Conservation (phyloP, 2,113 vertebrate species). For the Barnardius zonarius region DNA sequence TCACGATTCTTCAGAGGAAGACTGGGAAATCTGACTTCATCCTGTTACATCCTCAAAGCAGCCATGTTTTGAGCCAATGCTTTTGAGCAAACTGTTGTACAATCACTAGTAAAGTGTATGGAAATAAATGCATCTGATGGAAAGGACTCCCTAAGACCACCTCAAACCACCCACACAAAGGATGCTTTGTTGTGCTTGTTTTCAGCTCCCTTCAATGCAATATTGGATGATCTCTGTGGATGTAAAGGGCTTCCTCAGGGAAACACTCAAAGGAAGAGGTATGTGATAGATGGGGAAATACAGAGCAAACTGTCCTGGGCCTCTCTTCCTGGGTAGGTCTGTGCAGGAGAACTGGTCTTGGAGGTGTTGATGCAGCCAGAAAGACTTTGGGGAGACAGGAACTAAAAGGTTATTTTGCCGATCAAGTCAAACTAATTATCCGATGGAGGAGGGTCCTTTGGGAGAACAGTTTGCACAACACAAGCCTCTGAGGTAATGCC, state of each 20-base stretch:
- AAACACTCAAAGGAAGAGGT: neutral
- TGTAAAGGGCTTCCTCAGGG: neutral
- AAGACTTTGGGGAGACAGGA: neutral
- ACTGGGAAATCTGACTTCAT: too few relatives aligned
- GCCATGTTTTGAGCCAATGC: neutral
- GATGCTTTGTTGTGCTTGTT: neutral
- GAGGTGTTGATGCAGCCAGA: neutral
- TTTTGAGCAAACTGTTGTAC: neutral
- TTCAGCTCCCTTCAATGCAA: too few relatives aligned
- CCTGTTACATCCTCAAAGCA: neutral
- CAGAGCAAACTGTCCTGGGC: neutral
- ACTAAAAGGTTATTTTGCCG: too few relatives aligned
- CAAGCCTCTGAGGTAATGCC: too few relatives aligned
- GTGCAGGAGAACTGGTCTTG: neutral
- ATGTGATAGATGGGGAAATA: neutral
- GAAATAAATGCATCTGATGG: neutral
- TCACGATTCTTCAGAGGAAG: too few relatives aligned
- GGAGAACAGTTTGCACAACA: too few relatives aligned
- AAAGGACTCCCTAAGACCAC: neutral
- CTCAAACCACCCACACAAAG: neutral
- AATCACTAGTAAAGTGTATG: fast-evolving
- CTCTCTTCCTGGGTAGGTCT: too few relatives aligned
- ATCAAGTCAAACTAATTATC: too few relatives aligned
- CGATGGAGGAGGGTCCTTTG: too few relatives aligned
- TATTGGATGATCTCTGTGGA: neutral